Evolutionary conservation across 2,888 invertebrate genomes (phyloP).

Genomic region (Prosopocoilus inquinatus): DNA sequence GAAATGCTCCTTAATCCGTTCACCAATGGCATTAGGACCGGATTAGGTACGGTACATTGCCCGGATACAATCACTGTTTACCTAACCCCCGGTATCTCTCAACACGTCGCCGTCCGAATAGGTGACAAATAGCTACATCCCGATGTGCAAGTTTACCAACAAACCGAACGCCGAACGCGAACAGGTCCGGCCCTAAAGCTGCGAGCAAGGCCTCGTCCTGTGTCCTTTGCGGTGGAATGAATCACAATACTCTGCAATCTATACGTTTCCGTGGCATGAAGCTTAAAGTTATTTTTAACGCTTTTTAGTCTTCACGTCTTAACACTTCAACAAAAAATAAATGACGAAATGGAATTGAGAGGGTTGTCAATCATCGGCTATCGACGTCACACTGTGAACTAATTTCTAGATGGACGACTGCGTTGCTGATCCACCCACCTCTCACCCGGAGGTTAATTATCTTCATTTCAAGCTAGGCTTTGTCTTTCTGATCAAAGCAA

Average conservation of each 20-base stretch:
- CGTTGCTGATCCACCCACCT: background rate
- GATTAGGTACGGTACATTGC: conserved; percentile 47
- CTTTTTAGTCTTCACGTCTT: conserved; percentile 26
- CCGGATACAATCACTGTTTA: conserved; percentile 49
- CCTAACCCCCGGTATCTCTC: conserved; percentile 37
- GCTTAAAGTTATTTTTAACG: conserved; percentile 32
- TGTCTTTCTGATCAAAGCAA: background rate
- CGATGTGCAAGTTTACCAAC: background rate
- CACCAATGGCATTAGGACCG: conserved; percentile 43
- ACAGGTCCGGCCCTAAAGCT: too few species aligned
- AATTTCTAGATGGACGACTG: conserved; percentile 12
- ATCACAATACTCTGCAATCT: conserved; percentile 25
- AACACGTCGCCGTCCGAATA: conserved; percentile 7
- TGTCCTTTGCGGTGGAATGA: conserved; percentile 6
- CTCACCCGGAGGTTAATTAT: conserved; percentile 1
- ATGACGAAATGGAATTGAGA: background rate
- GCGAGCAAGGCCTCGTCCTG: too few species aligned
- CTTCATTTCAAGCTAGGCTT: background rate
- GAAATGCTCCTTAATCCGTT: conserved; percentile 44
- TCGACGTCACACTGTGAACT: conserved; percentile 20
- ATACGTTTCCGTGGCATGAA: conserved; percentile 23
- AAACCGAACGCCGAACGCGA: background rate
- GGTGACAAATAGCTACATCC: conserved; percentile 12
- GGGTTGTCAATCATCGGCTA: conserved; percentile 1
- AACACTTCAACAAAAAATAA: too few species aligned